A percentile compares a stretch with the other conserved stretches of the same genome.
Evolutionary conservation across 2,888 invertebrate genomes (phyloP).

Genomic region (Eupeodes latifasciatus): DNA sequence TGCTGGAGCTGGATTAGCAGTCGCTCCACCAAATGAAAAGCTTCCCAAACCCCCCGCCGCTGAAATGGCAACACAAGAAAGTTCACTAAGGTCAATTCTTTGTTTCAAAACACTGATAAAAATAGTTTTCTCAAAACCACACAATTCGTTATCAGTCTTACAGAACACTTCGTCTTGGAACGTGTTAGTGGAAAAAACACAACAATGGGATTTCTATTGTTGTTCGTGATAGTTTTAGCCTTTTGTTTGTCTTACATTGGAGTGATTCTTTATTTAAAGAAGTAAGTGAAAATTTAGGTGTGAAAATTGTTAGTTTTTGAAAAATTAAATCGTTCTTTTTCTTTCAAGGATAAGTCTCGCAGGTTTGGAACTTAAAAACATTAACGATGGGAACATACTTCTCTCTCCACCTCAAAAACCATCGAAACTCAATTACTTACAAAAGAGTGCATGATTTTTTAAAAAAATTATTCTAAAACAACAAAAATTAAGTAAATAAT

Average conservation of each 20-base stretch:
- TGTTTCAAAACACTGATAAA: slow-evolving; percentile 51
- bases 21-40: slow-evolving; percentile 81
- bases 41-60: slow-evolving; percentile 84
- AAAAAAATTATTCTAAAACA: not conserved
- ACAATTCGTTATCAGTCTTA: slow-evolving; percentile 34
- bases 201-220: slow-evolving; percentile 48
- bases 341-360: slow-evolving; percentile 77
- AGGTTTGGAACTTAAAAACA: slow-evolving; percentile 76
- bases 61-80: slow-evolving; percentile 45
- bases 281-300: slow-evolving; percentile 68
- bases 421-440: slow-evolving; percentile 76
- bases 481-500: slow-evolving; percentile 58
- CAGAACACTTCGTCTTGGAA: slow-evolving; percentile 22
- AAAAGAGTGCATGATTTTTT: slow-evolving; percentile 77
- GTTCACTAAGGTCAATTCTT: slow-evolving; percentile 49
- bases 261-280: slow-evolving; percentile 78
- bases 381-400: slow-evolving; percentile 77
- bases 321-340: not conserved
- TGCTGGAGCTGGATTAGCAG: slow-evolving; percentile 77
- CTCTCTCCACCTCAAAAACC: slow-evolving; percentile 66
- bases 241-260: slow-evolving; percentile 73
- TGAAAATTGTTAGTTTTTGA: not conserved
- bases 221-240: slow-evolving; percentile 65
- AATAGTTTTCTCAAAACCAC: slow-evolving; percentile 11
- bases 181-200: not conserved